Evolutionary conservation across 2,797 vertebrate genomes (phyloP), one percentile per base, ranked within the genome.

Genomic region (Spinus pinus): DNA sequence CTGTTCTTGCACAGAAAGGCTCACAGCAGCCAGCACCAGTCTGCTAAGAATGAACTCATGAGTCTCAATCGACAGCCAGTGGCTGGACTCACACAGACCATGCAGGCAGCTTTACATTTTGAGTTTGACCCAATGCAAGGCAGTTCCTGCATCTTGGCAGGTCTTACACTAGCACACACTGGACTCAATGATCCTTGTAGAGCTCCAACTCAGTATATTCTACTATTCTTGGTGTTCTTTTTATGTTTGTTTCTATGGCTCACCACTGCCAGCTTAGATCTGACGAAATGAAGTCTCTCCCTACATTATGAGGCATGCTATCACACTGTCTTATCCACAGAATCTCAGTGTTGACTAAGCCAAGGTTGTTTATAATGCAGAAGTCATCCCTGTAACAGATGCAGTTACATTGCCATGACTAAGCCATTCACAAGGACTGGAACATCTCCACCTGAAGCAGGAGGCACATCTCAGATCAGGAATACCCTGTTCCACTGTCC

Each of bases 261-360:
- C 60, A 67, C 31, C n/a, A 16, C 31, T 57, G 62, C 74, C 42
- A 72, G 44, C n/a, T 70, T 1, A 9, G 53, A 78, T 14, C 15
- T 57, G 50, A 91, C 31, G 54, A 67, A 91, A 74, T 69, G 33
- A 17, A 80, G 57, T 53, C 37, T 83, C 65, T 80, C 67, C 56
- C 44, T 57, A 11, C 22, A 44, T 35, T 66, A 66, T 3, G 35
- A 85, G 37, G 49, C 39, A 62, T 5, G 31, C 37, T 39, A 44
- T 50, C 31, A 49, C 33, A 23, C 31, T 82, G 41, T 7, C 78
- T 89, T 80, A 85, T 66, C 81, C 30, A 64, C 30, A 67, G n/a
- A 37, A 82, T 82, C 91, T 88, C 37, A 23, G 75, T 9, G 37
- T 49, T 92, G 89, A 89, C 71, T 89, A 83, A 92, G 67, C 57